Conservation (phyloP, 2,797 vertebrate genomes). For the Hypotaenidia okinawae region DNA sequence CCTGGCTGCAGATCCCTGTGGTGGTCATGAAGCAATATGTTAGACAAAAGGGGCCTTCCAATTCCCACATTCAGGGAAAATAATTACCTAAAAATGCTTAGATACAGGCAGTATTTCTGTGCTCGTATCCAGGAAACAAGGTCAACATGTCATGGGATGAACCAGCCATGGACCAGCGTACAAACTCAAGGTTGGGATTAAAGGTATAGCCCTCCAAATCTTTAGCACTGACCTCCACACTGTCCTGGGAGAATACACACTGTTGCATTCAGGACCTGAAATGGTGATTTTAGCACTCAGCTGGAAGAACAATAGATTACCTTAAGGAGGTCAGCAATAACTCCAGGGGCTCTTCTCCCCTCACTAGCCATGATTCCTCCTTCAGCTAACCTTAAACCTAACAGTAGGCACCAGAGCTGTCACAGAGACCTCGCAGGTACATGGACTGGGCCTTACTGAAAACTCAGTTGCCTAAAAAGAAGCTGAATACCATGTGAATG, state of each 20-base stretch:
- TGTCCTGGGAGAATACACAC: background rate
- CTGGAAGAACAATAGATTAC: background rate
- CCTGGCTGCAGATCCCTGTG: background rate
- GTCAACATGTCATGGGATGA: background rate
- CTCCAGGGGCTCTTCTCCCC: background rate
- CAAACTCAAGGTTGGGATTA: background rate
- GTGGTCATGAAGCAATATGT: background rate
- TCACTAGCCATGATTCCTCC: background rate
- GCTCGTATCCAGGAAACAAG: background rate
- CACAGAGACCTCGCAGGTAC: background rate
- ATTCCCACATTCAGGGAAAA: background rate
- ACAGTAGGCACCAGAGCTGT: background rate
- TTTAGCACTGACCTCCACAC: background rate
- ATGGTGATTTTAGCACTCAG: background rate
- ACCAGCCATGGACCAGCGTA: background rate
- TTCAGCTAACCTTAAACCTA: background rate
- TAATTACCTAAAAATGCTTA: constrained; percentile 9
- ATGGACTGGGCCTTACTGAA: background rate
- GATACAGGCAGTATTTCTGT: background rate
- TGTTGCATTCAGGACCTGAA: background rate
- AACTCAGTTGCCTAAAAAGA: background rate
- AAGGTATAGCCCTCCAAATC: background rate
- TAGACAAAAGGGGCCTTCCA: background rate
- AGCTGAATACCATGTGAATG: background rate
- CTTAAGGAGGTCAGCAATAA: background rate